Conservation (phyloP, 2,113 vertebrate species). For the Zonotrichia leucophrys region DNA sequence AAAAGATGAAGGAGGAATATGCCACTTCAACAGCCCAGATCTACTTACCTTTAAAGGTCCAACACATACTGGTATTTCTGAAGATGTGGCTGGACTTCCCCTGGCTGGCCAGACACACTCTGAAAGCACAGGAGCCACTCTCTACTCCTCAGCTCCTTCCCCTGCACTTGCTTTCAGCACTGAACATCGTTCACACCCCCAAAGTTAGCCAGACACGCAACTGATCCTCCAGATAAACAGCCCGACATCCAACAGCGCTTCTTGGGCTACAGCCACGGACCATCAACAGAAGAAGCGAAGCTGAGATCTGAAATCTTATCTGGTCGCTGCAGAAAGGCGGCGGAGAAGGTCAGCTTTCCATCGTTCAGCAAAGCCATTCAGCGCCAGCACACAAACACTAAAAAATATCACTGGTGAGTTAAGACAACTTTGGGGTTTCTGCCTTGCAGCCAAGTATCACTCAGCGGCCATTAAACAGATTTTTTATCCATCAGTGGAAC, state of each 20-base stretch:
- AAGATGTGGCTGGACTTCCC: background rate
- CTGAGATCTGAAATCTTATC: slow-evolving; percentile 66
- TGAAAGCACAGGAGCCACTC: background rate
- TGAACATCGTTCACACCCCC: background rate
- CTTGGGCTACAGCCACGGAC: slow-evolving; percentile 4
- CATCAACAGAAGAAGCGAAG: slow-evolving; percentile 23
- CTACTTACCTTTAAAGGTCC: background rate
- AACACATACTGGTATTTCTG: background rate
- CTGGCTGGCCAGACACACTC: background rate
- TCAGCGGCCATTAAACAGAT: slow-evolving; percentile 67
- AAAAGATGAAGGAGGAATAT: background rate
- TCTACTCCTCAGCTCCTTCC: background rate
- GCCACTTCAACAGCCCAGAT: background rate
- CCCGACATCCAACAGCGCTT: background rate
- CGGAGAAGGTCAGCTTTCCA: slow-evolving; percentile 49
- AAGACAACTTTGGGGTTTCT: slow-evolving; percentile 65
- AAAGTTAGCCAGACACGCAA: slow-evolving; percentile 1
- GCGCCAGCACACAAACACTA: slow-evolving; percentile 42
- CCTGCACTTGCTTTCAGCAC: background rate
- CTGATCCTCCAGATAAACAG: slow-evolving; percentile 31
- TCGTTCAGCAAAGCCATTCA: slow-evolving; percentile 51
- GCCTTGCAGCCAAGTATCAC: slow-evolving; percentile 66
- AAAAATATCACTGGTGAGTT: slow-evolving; percentile 60
- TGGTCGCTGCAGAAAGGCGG: slow-evolving; percentile 48
- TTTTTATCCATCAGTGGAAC: slow-evolving; percentile 71